phyloP scores from a whole-genome alignment of 2,797 vertebrate species.

The Chaetophractus vellerosus region DNA sequence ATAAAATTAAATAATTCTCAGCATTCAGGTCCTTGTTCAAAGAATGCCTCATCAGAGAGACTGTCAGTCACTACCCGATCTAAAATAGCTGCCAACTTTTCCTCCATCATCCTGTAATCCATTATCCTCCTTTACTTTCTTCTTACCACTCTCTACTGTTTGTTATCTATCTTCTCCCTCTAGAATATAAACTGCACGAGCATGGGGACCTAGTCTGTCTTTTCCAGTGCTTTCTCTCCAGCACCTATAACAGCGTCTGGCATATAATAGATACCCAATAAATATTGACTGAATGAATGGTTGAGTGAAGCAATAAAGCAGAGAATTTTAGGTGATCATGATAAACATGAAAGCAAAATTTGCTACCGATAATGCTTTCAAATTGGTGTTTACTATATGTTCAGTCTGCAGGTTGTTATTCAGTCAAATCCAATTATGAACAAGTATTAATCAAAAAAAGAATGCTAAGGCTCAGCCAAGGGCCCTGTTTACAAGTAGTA shows the following conservation, averaged over 20 bases:
- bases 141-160: neutral
- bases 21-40: neutral
- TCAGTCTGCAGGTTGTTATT: constrained; percentile 3
- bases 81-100: neutral
- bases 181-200: neutral
- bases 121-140: neutral
- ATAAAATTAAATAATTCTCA: constrained; percentile 31
- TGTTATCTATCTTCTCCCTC: neutral
- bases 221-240: neutral
- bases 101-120: neutral
- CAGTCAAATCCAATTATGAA: constrained; percentile 41
- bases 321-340: neutral
- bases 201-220: neutral
- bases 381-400: constrained; percentile 27
- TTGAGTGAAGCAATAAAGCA: neutral
- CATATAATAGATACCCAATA: neutral
- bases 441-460: neutral
- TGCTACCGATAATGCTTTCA: constrained; percentile 25
- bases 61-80: neutral
- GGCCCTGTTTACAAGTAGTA: neutral
- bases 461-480: neutral
- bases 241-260: neutral
- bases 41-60: neutral
- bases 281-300: neutral
- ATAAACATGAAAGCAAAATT: constrained; percentile 42